Evolutionary conservation across 2,113 vertebrate species (phyloP).

Genomic region (Cichladusa arquata): DNA sequence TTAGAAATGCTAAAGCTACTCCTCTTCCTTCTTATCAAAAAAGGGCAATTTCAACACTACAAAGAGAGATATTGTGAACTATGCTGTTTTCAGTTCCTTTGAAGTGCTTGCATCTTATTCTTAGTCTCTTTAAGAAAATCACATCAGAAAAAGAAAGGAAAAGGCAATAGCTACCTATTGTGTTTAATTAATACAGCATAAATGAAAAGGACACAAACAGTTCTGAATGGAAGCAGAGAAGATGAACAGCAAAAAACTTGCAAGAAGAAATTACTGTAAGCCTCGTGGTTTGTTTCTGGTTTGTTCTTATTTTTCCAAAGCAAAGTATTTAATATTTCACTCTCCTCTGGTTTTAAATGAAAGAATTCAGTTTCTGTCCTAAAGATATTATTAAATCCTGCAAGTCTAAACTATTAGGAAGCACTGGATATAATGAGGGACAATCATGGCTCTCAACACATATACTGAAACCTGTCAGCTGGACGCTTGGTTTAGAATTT

Average conservation of each 20-base stretch:
- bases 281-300: not conserved
- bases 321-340: not conserved
- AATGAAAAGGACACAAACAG: not conserved
- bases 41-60: not conserved
- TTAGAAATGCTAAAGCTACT: not conserved
- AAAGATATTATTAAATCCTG: not conserved
- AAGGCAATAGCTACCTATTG: not conserved
- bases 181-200: not conserved
- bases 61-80: not conserved
- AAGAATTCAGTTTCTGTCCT: not conserved
- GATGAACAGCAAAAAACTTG: not conserved
- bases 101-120: not conserved
- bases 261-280: not conserved
- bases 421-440: fast-evolving
- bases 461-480: not conserved
- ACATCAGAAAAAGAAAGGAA: not conserved
- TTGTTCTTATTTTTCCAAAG: not conserved
- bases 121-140: not conserved
- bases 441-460: not conserved
- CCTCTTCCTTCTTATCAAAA: not conserved
- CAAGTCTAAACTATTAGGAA: not conserved
- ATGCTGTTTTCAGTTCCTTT: not conserved
- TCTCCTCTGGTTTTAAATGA: not conserved
- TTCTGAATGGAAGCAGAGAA: not conserved
- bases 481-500: not conserved